Conservation (phyloP, 2,888 invertebrate species). For the Apodemia zela region DNA sequence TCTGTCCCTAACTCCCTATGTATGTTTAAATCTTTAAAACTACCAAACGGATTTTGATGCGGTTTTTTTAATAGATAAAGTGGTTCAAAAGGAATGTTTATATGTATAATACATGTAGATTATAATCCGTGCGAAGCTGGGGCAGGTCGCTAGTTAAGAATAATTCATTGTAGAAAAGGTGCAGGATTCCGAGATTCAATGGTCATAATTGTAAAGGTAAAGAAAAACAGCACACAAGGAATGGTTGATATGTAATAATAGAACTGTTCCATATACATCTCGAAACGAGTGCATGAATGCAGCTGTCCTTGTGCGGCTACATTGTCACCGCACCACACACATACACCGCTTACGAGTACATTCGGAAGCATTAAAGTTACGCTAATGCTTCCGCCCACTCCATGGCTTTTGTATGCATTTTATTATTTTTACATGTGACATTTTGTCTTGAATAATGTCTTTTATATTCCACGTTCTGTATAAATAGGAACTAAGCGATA, state of each 20-base stretch:
- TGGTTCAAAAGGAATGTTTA: too few species aligned
- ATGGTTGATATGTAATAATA: constrained; percentile 19
- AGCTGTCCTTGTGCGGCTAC: constrained; percentile 62
- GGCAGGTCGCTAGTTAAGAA: too few species aligned
- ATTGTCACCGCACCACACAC: constrained; percentile 39
- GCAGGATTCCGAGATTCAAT: too few species aligned
- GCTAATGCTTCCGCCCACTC: constrained; percentile 25
- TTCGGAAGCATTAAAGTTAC: constrained; percentile 32
- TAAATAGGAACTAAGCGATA: background rate
- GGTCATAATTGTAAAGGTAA: background rate
- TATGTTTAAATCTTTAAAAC: too few species aligned
- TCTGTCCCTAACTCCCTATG: too few species aligned
- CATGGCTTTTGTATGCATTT: constrained; percentile 16
- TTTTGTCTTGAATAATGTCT: constrained; percentile 6
- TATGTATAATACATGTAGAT: too few species aligned
- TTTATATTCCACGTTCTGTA: constrained; percentile 8
- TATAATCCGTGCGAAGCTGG: too few species aligned
- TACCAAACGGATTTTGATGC: too few species aligned
- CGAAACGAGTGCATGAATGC: constrained; percentile 55
- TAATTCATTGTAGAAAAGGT: too few species aligned
- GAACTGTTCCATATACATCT: constrained; percentile 39
- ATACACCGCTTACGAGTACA: constrained; percentile 43
- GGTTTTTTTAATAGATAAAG: too few species aligned
- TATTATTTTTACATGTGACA: constrained; percentile 16
- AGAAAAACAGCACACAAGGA: background rate